Evolutionary conservation across 1,140 invertebrate species (phyloP), one percentile per base, ranked within the genome.

Genomic region (Babylonia areolata): DNA sequence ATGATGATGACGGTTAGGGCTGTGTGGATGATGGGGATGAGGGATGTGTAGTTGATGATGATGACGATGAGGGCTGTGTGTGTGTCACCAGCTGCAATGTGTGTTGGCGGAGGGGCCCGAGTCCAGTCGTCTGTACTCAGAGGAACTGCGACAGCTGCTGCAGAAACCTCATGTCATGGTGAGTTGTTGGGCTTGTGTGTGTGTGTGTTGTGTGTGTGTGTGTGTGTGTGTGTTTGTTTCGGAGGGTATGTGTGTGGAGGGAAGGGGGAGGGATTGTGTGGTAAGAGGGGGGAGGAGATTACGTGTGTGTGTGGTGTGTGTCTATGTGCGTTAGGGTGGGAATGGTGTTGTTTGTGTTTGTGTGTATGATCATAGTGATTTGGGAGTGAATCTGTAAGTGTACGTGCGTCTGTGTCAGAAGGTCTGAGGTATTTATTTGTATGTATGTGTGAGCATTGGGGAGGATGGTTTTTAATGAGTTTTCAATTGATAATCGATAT

Each of bases 111-210:
- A 90, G 39, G 86, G 96, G 96, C 87, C 93, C 90, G 92, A 95
- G 93, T 92, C 93, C 71, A 88, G 88, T 85, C 91, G 91, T n/a
- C 92, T 90, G 33, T 94, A 95, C 80, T 92, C 96, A 89, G 96
- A 97, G 89, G 97, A 98, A 94, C 96, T 99, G 89, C 95, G 96
- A 90, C 96, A 97, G 89, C 95, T 98, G 88, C 95, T 99, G 35
- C 96, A 96, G 86, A 96, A 96, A 92, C 97, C 97, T 86, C 97
- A 98, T 94, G 95, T 98, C 88, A 97, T 97, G 97, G 98, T 98
- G 94, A 96, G 96, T 95, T 69, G 28, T 40, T 35, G 46, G 5
- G 51, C 5, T 35, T 71, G 20, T 77, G 6, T 86, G 58, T 64
- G 58, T 64, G 28, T 64, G 17, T 64, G 17, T 64, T 64, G 28